Percentiles rank a stretch among this genome's conserved stretches.
Evolutionary conservation across 2,113 vertebrate species (phyloP).

Genomic region (Ivindomyrus marchei): DNA sequence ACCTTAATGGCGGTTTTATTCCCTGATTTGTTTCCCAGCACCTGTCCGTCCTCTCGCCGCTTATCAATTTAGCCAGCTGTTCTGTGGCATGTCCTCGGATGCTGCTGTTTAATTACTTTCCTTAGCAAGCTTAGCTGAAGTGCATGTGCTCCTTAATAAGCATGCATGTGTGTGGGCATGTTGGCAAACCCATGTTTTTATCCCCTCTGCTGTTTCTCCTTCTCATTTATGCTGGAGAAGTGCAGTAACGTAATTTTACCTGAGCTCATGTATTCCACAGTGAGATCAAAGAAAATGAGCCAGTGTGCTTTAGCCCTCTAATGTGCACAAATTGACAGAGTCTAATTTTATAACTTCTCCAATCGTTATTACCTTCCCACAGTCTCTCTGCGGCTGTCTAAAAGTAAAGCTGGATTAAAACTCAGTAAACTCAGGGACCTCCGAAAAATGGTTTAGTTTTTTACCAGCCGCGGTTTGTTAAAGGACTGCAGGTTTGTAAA

Average conservation of each 20-base stretch:
- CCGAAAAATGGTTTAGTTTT: background rate
- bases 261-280: constrained; percentile 20
- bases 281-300: constrained; percentile 17
- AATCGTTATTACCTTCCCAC: background rate
- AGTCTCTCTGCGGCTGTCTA: background rate
- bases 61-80: constrained; percentile 82
- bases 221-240: background rate
- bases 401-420: background rate
- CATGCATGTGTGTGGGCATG: background rate
- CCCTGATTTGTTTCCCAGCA: constrained; percentile 64
- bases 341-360: background rate
- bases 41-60: constrained; percentile 67
- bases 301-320: background rate
- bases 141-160: constrained; percentile 85
- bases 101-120: constrained; percentile 74
- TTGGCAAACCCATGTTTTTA: constrained; percentile 39
- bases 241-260: constrained; percentile 39
- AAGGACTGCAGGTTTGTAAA: background rate
- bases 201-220: constrained; percentile 33
- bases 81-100: constrained; percentile 62
- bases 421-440: background rate
- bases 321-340: background rate
- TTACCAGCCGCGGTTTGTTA: background rate
- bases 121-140: constrained; percentile 74
- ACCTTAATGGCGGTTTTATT: constrained; percentile 67